phyloP scores from a whole-genome alignment of 2,797 vertebrate genomes.

The Bovichtus variegatus region DNA sequence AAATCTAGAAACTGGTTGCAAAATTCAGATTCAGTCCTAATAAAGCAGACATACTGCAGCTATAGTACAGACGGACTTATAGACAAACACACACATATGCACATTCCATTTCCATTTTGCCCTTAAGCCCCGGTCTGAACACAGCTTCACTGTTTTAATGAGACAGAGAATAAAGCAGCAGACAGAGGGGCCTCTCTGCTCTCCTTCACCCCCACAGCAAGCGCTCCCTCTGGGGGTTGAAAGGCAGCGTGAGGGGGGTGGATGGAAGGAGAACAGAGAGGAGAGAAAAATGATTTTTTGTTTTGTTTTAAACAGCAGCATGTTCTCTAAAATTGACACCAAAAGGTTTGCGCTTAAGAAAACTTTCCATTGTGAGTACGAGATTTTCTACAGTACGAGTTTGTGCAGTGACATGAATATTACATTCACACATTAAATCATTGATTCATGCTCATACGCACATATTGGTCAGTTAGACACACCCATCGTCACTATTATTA shows the following conservation, averaged over 20 bases:
- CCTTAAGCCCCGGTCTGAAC: conserved; percentile 54
- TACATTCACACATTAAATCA: not conserved
- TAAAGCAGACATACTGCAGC: not conserved
- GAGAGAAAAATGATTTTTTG: not conserved
- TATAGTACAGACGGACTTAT: not conserved
- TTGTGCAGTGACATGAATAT: not conserved
- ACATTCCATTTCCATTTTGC: conserved; percentile 51
- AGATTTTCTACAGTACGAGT: not conserved
- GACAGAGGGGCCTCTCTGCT: conserved; percentile 75
- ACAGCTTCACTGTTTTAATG: conserved; percentile 70
- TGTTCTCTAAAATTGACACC: not conserved
- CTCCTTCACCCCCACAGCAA: conserved; percentile 35
- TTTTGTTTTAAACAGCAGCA: not conserved
- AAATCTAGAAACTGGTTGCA: not conserved
- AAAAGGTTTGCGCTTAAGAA: not conserved
- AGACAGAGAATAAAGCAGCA: conserved; percentile 55
- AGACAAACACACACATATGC: conserved; percentile 50
- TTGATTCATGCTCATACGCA: conserved; percentile 17
- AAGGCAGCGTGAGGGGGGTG: conserved; percentile 14
- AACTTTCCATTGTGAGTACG: not conserved
- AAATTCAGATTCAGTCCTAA: not conserved
- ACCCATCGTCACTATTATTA: conserved; percentile 2
- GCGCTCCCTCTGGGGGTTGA: conserved; percentile 47
- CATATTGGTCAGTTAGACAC: not conserved
- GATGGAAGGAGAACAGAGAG: conserved; percentile 8